phyloP scores from a whole-genome alignment of 2,888 invertebrate species.

The Auanema sp. region DNA sequence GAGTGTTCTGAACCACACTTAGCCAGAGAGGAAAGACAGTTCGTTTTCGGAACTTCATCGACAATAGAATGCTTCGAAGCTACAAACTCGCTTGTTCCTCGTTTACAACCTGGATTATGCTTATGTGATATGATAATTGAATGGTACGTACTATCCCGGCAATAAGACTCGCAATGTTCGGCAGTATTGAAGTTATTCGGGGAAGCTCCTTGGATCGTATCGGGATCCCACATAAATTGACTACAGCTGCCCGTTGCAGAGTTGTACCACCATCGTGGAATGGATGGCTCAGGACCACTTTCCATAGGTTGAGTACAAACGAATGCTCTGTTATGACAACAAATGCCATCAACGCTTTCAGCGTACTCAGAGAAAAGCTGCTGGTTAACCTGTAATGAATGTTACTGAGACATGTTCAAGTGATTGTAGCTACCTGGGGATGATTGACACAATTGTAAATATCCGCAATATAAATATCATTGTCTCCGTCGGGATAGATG shows the following conservation, averaged over 20 bases:
- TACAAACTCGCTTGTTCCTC: conserved; percentile 51
- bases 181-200: conserved; percentile 59
- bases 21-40: conserved; percentile 50
- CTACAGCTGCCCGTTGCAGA: conserved; percentile 57
- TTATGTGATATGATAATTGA: background rate
- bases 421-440: conserved; percentile 48
- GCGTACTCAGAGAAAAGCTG: conserved; percentile 56
- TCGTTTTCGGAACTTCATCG: conserved; percentile 55
- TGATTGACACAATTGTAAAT: conserved; percentile 58
- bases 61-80: conserved; percentile 42
- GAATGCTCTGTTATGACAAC: conserved; percentile 58
- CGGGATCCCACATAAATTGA: conserved; percentile 60
- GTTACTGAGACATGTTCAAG: background rate
- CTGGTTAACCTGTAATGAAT: conserved; percentile 40
- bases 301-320: conserved; percentile 58
- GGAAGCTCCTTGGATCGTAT: conserved; percentile 52
- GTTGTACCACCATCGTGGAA: conserved; percentile 61
- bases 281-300: conserved; percentile 56
- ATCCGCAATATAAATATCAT: conserved; percentile 56
- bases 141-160: conserved; percentile 48
- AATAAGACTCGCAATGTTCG: conserved; percentile 58
- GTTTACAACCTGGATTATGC: conserved; percentile 44
- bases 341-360: conserved; percentile 56
- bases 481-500: conserved; percentile 58
- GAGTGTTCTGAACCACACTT: conserved; percentile 49